phyloP scores from a whole-genome alignment of 2,113 vertebrate species.

The Sorex fumeus region DNA sequence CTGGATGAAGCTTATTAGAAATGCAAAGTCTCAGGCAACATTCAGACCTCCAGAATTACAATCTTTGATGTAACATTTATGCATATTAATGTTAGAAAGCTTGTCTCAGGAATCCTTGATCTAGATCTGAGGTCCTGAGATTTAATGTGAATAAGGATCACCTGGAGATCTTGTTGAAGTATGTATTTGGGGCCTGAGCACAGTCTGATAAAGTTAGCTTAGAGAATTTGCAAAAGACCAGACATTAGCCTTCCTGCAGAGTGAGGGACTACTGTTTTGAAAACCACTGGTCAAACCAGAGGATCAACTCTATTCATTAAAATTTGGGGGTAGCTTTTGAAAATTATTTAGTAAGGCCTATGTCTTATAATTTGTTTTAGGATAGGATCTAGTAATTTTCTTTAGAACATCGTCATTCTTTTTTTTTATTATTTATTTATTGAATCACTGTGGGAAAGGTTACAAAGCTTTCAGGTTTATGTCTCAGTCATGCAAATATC shows the following conservation, averaged over 20 bases:
- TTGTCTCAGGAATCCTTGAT: background rate
- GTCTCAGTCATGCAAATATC: too few relatives aligned
- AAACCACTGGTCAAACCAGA: background rate
- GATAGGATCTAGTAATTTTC: background rate
- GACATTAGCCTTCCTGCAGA: too few relatives aligned
- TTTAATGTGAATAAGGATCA: background rate
- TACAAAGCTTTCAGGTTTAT: too few relatives aligned
- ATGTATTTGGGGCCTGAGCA: background rate
- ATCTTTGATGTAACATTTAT: background rate
- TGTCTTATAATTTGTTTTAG: background rate
- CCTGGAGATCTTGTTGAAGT: background rate
- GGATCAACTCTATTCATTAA: background rate
- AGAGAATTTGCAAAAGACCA: background rate
- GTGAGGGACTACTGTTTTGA: background rate
- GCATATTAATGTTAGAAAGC: background rate
- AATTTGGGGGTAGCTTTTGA: background rate
- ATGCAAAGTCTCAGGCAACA: background rate
- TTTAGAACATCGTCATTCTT: too few relatives aligned
- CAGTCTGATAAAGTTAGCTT: background rate
- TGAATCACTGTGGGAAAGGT: too few relatives aligned
- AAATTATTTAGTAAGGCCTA: background rate
- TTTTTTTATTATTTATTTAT: too few relatives aligned
- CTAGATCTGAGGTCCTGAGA: background rate
- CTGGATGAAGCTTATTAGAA: constrained; percentile 17
- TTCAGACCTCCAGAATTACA: background rate